A percentile compares a stretch with the other conserved stretches of the same genome.
Evolutionary conservation across 2,113 vertebrate species (phyloP).

Genomic region (Malurus cyaneus): DNA sequence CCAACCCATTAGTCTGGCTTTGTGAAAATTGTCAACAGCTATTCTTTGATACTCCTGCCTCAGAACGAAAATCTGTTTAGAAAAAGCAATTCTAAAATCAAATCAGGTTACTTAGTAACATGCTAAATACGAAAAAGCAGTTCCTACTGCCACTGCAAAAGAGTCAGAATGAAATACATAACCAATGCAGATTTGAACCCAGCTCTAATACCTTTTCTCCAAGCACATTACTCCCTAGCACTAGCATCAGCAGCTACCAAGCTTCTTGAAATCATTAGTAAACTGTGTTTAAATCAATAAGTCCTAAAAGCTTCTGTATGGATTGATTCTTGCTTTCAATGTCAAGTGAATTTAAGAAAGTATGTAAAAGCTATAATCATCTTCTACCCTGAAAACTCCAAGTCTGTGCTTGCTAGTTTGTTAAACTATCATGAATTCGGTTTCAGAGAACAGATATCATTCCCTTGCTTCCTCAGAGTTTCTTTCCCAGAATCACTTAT

Average conservation of each 20-base stretch:
- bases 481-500: neutral
- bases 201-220: neutral
- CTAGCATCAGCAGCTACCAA: neutral
- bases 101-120: neutral
- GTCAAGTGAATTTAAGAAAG: neutral
- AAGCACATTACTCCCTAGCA: neutral
- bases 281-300: neutral
- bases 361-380: neutral
- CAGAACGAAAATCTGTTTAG: neutral
- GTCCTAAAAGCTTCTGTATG: neutral
- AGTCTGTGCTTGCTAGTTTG: neutral
- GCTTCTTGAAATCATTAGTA: neutral
- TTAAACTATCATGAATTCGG: neutral
- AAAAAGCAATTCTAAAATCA: neutral
- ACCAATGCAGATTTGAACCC: neutral
- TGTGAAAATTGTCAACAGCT: neutral
- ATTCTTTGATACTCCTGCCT: neutral
- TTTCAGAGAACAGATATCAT: neutral
- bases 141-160: neutral
- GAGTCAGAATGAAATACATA: neutral
- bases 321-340: neutral
- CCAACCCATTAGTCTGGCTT: neutral
- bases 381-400: neutral
- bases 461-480: neutral
- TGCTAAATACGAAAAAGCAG: neutral